Evolutionary conservation across 1,140 invertebrate species (phyloP), one percentile per base, ranked within the genome.

Genomic region (Laupala kohalensis): DNA sequence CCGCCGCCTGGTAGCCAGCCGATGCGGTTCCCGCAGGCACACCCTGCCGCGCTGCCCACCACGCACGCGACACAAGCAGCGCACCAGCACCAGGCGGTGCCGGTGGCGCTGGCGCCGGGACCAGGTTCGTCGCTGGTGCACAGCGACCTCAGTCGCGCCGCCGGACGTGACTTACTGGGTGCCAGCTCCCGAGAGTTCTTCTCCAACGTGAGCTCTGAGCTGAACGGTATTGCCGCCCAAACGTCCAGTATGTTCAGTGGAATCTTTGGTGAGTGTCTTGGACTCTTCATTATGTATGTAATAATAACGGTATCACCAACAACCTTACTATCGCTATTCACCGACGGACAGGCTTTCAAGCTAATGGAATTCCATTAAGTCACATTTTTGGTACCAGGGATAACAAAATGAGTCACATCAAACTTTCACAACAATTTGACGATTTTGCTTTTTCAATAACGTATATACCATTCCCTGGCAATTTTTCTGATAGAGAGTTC

Each of bases 181-280:
- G n/a, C 72, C 12, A 37, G 71, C 15, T 84, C 89, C 27, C 83
- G 91, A 67, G 92, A 94, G 78, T 94, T 96, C 80, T 92, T 95
- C 77, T 93, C 92, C 71, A 93, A 93, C 77, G 91, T 95, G 76
- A 92, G 92, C 76, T 93, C 86, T 25, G 93, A 95, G 80, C 83
- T 96, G 28, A 96, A 96, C 79, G 94, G 93, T 5, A 86, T 96
- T 67, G 93, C 94, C 26, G 89, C 92, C 9, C 92, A 94, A 77
- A 96, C 94, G 0, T 90, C 92, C 5, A 94, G 88, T 76, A 93
- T 96, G 88, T 94, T 97, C 77, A 94, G 91, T 72, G 94, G 93
- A 79, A 86, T 96, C 75, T 96, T 97, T 79, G 90, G 92, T 81
- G 80, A 88, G 88, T 85, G 27, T 19, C 9, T 53, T 53, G 9